A percentile compares a stretch with the other conserved stretches of the same genome.
These are phyloP conservation scores for Drosophila miranda DNA, from an alignment of 1,140 invertebrate genomes.

Conservation along the genomic window DNA sequence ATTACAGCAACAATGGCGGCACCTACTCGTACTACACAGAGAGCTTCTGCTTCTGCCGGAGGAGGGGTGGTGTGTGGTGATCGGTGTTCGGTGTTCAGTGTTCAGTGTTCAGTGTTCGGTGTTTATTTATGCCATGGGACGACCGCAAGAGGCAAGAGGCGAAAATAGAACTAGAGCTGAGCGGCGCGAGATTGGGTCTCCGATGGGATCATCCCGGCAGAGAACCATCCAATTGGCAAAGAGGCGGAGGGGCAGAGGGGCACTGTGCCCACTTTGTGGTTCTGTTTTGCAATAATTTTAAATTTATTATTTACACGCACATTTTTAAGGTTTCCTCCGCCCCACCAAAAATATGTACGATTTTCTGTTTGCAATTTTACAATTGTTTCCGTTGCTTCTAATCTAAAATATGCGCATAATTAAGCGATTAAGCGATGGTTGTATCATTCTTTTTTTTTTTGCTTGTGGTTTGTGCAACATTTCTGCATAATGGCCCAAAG, in stretches of 20 bases:
- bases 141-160: conserved; percentile 70
- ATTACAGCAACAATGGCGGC: conserved; percentile 30
- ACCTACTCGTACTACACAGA: conserved; percentile 14
- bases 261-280: conserved; percentile 59
- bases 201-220: conserved; percentile 5
- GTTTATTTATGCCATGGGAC: conserved; percentile 61
- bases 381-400: conserved; percentile 38
- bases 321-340: conserved; percentile 64
- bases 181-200: conserved; percentile 6
- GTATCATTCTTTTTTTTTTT: too few species aligned
- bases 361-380: conserved; percentile 26
- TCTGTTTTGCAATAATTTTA: conserved; percentile 48
- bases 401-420: conserved; percentile 71
- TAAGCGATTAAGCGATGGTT: conserved; percentile 20
- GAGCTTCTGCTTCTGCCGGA: background rate
- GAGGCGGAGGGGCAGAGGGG: background rate
- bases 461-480: conserved; percentile 8
- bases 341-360: conserved; percentile 51
- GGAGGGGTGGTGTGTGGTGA: too few species aligned
- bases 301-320: conserved; percentile 67
- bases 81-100: conserved; percentile 2
- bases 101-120: background rate
- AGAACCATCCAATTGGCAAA: background rate
- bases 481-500: too few species aligned
- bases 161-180: conserved; percentile 57